Base-by-base conservation (phyloP, 2,797 vertebrate genomes). In the Triplophysa bombifrons region DNA sequence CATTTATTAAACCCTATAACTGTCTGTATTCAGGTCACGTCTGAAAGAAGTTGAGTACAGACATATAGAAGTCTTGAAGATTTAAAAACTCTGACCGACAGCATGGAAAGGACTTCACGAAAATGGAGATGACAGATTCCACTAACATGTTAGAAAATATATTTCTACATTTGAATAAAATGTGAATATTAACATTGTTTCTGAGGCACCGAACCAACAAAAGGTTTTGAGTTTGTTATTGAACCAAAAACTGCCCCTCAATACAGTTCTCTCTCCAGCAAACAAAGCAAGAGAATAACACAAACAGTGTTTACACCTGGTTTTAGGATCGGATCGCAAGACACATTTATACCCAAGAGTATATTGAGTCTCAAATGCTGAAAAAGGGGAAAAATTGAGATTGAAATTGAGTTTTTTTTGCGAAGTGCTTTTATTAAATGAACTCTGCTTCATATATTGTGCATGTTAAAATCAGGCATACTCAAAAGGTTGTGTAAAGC, bases 1-100 rank as follows among this genome's bases (percentile, higher is more conserved):
- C 66, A 64, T 63, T 38, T n/a, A 34, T 60, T 16, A 72, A 50
- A 46, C 30, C 58, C 20, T 61, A 10, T n/a, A 61, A 70, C 27
- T 22, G 22, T 13, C n/a, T 44, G 19, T 4, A 16, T 44, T 27
- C 58, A 64, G 58, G 22, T 78, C 58, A 41, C 20, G 48, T 71
- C 58, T 53, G 16, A 48, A 53, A 44, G 20, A 27, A 27, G 25
- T 27, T 27, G 30, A 38, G 34, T 8, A 38, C 34, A 38, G 14
- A 50, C 4, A 4, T 50, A 63, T 63, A 10, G n/a, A 70, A 34
- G 66, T 60, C 10, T 72, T 46, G 27, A 22, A 58, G 34, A 56
- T 27, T 60, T 27, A 4, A 14, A 60, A 27, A 60, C 10, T 22
- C 22, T 25, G 58, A 27, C 7, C 22, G 55, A 56, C 13, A 48